Percentiles rank a stretch among this genome's conserved stretches.
phyloP scores from a whole-genome alignment of 2,797 vertebrate species.

The Darevskia nairensis region DNA sequence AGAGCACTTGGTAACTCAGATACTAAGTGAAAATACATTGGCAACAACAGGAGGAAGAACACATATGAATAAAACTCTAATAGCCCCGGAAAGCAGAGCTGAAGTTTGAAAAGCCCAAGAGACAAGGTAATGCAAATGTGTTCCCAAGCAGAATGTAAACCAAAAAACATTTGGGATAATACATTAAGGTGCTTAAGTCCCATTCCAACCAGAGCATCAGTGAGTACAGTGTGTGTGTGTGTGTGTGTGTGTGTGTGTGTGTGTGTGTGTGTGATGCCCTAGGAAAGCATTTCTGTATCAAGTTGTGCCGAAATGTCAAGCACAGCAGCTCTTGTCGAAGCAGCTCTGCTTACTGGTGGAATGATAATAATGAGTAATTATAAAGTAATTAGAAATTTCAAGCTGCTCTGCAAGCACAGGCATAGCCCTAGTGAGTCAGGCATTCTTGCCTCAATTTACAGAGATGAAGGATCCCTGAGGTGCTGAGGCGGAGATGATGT shows the following conservation, averaged over 20 bases:
- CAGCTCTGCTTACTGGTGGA: constrained; percentile 1
- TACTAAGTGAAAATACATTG: neutral
- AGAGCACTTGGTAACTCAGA: neutral
- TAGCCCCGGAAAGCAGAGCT: neutral
- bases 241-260: neutral
- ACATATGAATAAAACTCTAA: neutral
- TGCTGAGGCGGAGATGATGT: neutral
- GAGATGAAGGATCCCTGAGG: constrained; percentile 2
- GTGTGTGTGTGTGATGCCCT: neutral
- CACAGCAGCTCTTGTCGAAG: neutral
- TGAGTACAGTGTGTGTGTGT: neutral
- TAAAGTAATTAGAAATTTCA: constrained; percentile 19
- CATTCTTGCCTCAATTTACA: neutral
- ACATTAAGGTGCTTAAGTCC: neutral
- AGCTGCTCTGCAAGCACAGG: constrained; percentile 12
- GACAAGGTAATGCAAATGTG: neutral
- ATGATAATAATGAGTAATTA: constrained; percentile 8
- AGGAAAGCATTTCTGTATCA: neutral
- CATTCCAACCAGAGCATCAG: neutral
- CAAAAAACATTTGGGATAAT: neutral
- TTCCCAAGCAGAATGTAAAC: constrained; percentile 38
- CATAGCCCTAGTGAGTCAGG: constrained; percentile 8
- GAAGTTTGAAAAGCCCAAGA: neutral
- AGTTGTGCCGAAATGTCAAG: constrained; percentile 9
- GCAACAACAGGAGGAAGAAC: neutral